These are phyloP conservation scores for Heliconius hewitsoni DNA, from an alignment of 1,140 invertebrate species.

Conservation along the genomic window DNA sequence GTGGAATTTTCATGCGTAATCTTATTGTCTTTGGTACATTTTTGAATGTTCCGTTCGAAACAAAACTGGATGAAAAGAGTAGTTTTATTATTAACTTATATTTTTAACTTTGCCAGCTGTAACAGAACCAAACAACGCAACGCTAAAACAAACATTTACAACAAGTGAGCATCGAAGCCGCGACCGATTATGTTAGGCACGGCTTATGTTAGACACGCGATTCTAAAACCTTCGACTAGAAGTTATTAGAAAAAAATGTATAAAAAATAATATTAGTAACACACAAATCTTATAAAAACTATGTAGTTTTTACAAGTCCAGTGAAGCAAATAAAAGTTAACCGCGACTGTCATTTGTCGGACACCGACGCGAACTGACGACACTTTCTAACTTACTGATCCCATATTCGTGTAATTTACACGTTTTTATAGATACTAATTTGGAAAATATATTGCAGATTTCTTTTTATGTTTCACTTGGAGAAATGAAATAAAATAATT, in stretches of 20 bases:
- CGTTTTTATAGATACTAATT: slow-evolving; percentile 6
- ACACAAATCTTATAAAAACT: background rate
- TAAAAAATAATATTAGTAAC: background rate
- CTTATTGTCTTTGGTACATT: no score
- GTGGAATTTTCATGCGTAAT: no score
- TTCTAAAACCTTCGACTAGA: background rate
- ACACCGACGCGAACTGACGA: background rate
- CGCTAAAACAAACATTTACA: background rate
- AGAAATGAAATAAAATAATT: no score
- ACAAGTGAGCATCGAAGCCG: background rate
- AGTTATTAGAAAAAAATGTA: background rate
- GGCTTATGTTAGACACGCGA: background rate
- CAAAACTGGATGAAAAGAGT: no score
- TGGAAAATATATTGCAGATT: background rate
- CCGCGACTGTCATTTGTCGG: background rate
- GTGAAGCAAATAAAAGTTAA: background rate
- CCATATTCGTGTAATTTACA: background rate
- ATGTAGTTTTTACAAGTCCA: background rate
- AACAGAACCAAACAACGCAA: no score
- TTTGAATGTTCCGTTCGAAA: no score
- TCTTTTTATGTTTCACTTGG: background rate
- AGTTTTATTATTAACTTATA: no score
- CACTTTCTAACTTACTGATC: slow-evolving; percentile 9
- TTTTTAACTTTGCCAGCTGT: no score
- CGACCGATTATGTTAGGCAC: background rate